Conservation (phyloP, 2,888 invertebrate species). For the Spodoptera picta region DNA sequence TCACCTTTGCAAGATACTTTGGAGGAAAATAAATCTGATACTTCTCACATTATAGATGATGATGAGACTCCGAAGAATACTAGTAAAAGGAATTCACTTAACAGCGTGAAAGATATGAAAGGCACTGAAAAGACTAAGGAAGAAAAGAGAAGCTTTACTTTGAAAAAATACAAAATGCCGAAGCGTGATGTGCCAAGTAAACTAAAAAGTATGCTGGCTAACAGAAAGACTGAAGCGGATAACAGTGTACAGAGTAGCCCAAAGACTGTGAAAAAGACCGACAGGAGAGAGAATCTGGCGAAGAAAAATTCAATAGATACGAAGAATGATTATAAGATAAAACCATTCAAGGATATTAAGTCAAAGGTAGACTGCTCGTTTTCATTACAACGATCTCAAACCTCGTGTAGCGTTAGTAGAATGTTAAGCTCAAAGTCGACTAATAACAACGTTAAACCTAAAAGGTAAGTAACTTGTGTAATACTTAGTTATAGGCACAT, state of each 20-base stretch:
- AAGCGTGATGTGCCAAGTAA: slow-evolving; percentile 93
- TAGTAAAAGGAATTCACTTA: slow-evolving; percentile 83
- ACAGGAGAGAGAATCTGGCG: slow-evolving; percentile 91
- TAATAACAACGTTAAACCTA: slow-evolving; percentile 81
- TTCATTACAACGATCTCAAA: slow-evolving; percentile 84
- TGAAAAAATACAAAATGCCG: slow-evolving; percentile 93
- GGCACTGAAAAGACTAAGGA: slow-evolving; percentile 82
- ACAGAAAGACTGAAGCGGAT: slow-evolving; percentile 85
- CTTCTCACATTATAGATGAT: slow-evolving; percentile 66
- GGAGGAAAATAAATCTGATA: slow-evolving; percentile 69
- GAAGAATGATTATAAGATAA: slow-evolving; percentile 92
- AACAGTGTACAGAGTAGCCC: slow-evolving; percentile 89
- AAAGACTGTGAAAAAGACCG: slow-evolving; percentile 89
- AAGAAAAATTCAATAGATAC: slow-evolving; percentile 90
- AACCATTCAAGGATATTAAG: slow-evolving; percentile 95
- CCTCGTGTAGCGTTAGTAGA: slow-evolving; percentile 84
- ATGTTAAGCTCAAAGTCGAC: slow-evolving; percentile 83
- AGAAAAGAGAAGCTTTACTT: slow-evolving; percentile 86
- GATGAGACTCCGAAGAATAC: slow-evolving; percentile 78
- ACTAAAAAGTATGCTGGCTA: slow-evolving; percentile 91
- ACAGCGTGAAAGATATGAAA: slow-evolving; percentile 79
- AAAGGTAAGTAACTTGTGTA: slow-evolving; percentile 72
- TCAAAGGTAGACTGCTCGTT: slow-evolving; percentile 92
- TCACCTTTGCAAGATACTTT: slow-evolving; percentile 69
- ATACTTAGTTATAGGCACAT: neutral